Base-by-base conservation (phyloP, 2,797 vertebrate species). In the Rhinella marina region DNA sequence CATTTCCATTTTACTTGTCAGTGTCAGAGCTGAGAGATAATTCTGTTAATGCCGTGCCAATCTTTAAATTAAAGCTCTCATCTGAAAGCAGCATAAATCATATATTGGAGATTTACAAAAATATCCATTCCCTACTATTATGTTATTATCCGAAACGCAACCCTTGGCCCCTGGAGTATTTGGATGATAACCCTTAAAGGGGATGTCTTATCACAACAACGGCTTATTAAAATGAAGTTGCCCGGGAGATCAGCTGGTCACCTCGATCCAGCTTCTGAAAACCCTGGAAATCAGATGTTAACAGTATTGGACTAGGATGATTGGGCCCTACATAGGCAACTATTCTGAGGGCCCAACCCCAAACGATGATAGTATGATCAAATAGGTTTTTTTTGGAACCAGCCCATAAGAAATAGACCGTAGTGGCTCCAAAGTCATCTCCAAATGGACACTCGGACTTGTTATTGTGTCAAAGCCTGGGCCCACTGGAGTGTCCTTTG, bases 1-100 rank as follows among this genome's bases (percentile, higher is more conserved):
- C 50, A 16, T 54, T 77, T 77, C 73, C 23, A 82, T 82, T 82
- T 82, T 27, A 41, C 48, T 68, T 54, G 81, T 77, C 73, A 77
- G 25, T 77, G 73, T 77, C 73, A 77, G n/a, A n/a, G 73, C 73
- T 8, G 50, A 25, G 73, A 77, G 73, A 77, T 77, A 77, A 77
- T 77, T 54, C 73, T 77, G 11, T n/a, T 54, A 52, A 11, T 7
- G 50, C 73, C 3, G 50, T 7, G 21, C 54, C 23, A 77, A 54
- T 54, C 73, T 9, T 77, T 25, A 54, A 52, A 54, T 54, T 77
- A 77, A 77, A 52, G 48, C 73, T 54, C 2, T 4, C 7, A 52
- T 52, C 9, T 77, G 50, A 75, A 50, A 52, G 23, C 73, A 6
- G n/a, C 7, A 25, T 52, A 54, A 50, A n/a, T 76, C 41, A 11